Evolutionary conservation across 1,140 invertebrate genomes (phyloP), one percentile per base, ranked within the genome.

Genomic region (Palaemon carinicauda): DNA sequence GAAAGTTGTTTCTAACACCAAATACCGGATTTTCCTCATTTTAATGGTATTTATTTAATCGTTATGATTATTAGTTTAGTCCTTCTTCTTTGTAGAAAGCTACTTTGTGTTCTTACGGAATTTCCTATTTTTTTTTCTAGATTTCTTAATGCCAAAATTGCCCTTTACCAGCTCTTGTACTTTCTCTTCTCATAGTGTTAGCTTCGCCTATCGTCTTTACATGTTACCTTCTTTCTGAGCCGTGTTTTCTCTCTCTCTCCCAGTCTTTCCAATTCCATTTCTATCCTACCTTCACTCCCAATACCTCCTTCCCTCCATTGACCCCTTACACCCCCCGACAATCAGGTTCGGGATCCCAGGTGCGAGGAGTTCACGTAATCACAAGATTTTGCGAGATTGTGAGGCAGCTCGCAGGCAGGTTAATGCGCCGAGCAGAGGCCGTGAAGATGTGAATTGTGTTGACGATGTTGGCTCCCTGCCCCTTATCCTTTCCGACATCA

Each of bases 361-460:
- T 86, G 84, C 77, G 69, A 80, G 84, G 78, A 86, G 84, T 86
- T 86, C 84, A 86, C 84, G 77, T 86, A 86, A 86, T 86, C 84
- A 86, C 77, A 80, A 86, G 77, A 86, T 86, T 86, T 86, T 86
- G 84, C 84, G 77, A 86, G 84, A 86, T 80, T 86, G 77, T 86
- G 50, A 80, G 84, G 53, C 71, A 77, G 77, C 80, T 86, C 84
- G 21, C 50, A 29, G 83, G 31, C 29, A 86, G 65, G 84, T 79
- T 86, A 86, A 80, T 71, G 84, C 69, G 24, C 73, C 21, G 54
- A 24, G 65, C 51, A 21, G 41, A 41, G 65, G 77, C 77, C 60
- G 77, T 86, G 84, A 71, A 80, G 84, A 86, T 69, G 60, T 80
- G 74, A 86, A 86, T 79, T 79, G 84, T 86, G 84, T 80, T 80